Percentiles rank a stretch among this genome's conserved stretches.
These are phyloP conservation scores for Belonocnema kinseyi DNA, from an alignment of 1,140 invertebrate species.

Conservation along the genomic window DNA sequence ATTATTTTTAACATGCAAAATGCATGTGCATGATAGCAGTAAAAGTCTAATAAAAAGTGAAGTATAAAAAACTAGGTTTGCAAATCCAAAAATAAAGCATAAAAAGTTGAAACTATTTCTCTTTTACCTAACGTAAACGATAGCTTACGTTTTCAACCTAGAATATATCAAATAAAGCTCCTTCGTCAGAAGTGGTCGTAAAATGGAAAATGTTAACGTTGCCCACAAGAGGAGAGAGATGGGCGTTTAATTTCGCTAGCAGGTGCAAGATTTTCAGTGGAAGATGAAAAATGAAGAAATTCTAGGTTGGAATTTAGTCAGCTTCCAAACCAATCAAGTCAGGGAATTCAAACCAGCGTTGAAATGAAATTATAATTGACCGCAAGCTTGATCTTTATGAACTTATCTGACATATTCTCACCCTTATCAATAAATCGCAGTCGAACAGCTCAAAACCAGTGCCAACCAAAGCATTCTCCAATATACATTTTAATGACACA, in stretches of 20 bases:
- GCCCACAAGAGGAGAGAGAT: background rate
- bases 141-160: background rate
- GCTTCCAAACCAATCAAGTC: conserved; percentile 36
- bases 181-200: background rate
- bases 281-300: conserved; percentile 35
- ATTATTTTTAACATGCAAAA: too few species aligned
- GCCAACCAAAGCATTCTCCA: background rate
- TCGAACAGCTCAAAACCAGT: background rate
- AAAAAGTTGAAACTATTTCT: too few species aligned
- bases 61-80: too few species aligned
- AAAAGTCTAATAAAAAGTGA: too few species aligned
- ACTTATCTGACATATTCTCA: background rate
- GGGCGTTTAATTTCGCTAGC: background rate
- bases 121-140: too few species aligned
- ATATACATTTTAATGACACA: background rate
- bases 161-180: background rate
- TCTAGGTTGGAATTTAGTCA: conserved; percentile 46
- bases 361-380: background rate
- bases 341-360: background rate
- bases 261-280: background rate
- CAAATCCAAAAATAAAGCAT: too few species aligned
- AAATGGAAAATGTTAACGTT: background rate
- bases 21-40: too few species aligned
- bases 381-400: background rate
- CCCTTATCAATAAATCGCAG: background rate